Percentiles rank a stretch among this genome's conserved stretches.
phyloP scores from a whole-genome alignment of 2,113 vertebrate genomes.

The Athene cunicularia region DNA sequence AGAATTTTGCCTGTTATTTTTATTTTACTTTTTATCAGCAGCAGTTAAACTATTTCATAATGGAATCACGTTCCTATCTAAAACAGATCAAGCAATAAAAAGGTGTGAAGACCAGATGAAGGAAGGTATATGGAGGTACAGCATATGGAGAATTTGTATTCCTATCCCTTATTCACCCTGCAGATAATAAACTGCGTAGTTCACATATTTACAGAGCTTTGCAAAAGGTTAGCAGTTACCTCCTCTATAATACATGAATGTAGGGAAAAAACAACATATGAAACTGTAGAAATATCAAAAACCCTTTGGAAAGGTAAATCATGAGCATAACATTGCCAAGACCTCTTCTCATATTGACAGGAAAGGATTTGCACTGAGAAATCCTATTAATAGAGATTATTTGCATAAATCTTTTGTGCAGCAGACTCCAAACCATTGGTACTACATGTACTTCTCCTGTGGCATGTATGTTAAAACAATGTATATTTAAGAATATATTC shows the following conservation, averaged over 20 bases:
- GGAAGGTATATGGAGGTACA: not conserved
- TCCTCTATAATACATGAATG: not conserved
- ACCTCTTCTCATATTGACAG: not conserved
- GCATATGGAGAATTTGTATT: not conserved
- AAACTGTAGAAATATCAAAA: not conserved
- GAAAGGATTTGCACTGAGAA: conserved; percentile 19
- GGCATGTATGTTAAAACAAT: not conserved
- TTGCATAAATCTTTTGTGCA: not conserved
- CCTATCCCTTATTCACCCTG: not conserved
- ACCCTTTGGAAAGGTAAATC: not conserved
- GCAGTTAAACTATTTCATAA: not conserved
- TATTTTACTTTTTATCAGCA: not conserved
- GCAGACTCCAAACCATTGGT: not conserved
- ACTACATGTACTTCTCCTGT: not conserved
- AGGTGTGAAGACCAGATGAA: not conserved
- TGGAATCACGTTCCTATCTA: not conserved
- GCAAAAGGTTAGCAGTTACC: not conserved
- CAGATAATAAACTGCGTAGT: not conserved
- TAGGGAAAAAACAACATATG: not conserved
- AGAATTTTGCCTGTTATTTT: not conserved
- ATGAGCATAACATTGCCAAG: not conserved
- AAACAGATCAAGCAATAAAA: not conserved
- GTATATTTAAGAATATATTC: not conserved
- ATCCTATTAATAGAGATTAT: conserved; percentile 22
- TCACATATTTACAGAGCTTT: not conserved